Evolutionary conservation across 1,140 invertebrate species (phyloP), one percentile per base, ranked within the genome.

Genomic region (Atta cephalotes): DNA sequence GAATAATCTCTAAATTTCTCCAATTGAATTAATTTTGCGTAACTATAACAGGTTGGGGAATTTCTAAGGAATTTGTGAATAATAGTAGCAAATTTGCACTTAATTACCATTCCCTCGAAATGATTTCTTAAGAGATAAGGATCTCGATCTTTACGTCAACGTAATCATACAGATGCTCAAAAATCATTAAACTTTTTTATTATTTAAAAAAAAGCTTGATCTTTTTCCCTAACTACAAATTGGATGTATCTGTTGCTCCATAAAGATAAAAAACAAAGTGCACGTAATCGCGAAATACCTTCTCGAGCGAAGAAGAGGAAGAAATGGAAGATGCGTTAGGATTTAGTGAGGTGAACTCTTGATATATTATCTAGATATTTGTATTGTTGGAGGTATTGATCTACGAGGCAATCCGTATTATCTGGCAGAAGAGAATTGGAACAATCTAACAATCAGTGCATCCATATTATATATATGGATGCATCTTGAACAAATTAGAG

Each of bases 301-400:
- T 60, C 70, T 60, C 35, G 68, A 28, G 9, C 31, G 10, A 58
- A 72, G 65, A 49, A 31, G 9, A 78, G 10, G 56, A 79, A 65
- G 60, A 53, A 51, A 9, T 31, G 60, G 4, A 49, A 49, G 45
- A 66, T 65, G 65, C 65, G 39, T 31, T 72, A 74, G 14, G 16
- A 82, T 56, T 74, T 39, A 65, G n/a, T 21, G 25, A 45, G 53
- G 51, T 60, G 18, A 49, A 31, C 53, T 16, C 56, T 35, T 21
- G 80, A 84, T 84, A 84, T 51, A 84, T 63, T 51, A 31, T 58
- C 70, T 84, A 84, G 80, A 84, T 84, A 84, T 18, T 71, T 28
- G 58, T 56, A 35, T 74, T 74, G 39, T 82, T 68, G n/a, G 7
- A 7, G 14, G 39, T 51, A 74, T 68, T 62, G 39, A 84, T 84